These are phyloP conservation scores for Furcifer pardalis DNA, from an alignment of 2,797 vertebrate genomes.

Conservation along the genomic window DNA sequence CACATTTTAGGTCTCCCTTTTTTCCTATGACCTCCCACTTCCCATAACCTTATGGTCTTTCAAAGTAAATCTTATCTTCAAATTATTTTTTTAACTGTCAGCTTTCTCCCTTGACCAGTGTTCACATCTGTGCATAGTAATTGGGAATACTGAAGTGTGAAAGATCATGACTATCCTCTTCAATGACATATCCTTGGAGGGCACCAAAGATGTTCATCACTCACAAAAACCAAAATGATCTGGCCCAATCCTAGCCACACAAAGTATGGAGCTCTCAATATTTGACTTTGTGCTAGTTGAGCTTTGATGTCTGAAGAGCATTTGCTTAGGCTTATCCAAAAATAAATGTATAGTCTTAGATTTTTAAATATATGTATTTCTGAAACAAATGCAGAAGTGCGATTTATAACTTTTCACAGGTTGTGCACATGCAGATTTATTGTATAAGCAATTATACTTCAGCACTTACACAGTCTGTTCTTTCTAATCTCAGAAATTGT, in stretches of 20 bases:
- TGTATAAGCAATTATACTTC: constrained; percentile 15
- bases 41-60: too few species aligned
- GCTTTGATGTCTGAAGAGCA: background rate
- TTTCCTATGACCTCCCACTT: too few species aligned
- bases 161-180: too few species aligned
- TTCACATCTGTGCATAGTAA: too few species aligned
- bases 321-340: background rate
- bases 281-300: background rate
- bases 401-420: constrained; percentile 18
- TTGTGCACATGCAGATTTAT: constrained; percentile 1
- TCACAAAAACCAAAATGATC: background rate
- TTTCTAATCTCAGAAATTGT: constrained; percentile 31
- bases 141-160: too few species aligned
- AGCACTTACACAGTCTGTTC: constrained; percentile 2
- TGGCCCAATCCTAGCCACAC: background rate
- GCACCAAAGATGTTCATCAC: background rate
- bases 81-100: too few species aligned
- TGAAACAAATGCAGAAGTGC: constrained; percentile 10
- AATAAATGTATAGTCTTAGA: background rate
- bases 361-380: background rate
- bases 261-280: background rate
- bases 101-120: too few species aligned
- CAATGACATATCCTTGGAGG: too few species aligned
- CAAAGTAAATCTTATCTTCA: too few species aligned
- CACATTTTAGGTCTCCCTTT: too few species aligned